Percentiles rank a stretch among this genome's conserved stretches.
These are phyloP conservation scores for Boleophthalmus pectinirostris DNA, from an alignment of 2,113 vertebrate species.

Conservation along the genomic window DNA sequence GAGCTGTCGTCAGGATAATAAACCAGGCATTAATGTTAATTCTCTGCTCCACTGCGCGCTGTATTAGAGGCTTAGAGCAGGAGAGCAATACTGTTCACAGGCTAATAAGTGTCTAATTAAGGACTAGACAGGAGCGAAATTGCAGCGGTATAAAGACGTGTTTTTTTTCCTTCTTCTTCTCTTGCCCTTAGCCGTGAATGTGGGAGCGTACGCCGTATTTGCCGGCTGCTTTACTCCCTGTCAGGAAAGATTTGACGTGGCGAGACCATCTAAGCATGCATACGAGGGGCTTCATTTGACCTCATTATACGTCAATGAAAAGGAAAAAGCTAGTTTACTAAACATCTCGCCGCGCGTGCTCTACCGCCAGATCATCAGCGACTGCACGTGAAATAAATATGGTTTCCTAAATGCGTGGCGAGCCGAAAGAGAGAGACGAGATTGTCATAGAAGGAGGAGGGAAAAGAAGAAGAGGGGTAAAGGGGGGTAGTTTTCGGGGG, in stretches of 20 bases:
- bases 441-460: background rate
- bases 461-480: background rate
- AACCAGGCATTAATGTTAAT: conserved; percentile 56
- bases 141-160: conserved; percentile 57
- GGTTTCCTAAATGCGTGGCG: conserved; percentile 88
- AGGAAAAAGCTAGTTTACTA: conserved; percentile 98
- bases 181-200: conserved; percentile 77
- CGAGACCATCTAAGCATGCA: conserved; percentile 93
- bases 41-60: conserved; percentile 52
- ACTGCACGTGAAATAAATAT: conserved; percentile 90
- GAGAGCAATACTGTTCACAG: conserved; percentile 53
- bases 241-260: conserved; percentile 95
- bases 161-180: conserved; percentile 1
- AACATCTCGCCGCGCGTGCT: conserved; percentile 87
- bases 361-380: conserved; percentile 92
- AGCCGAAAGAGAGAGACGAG: conserved; percentile 69
- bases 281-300: conserved; percentile 99
- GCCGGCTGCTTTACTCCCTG: conserved; percentile 95
- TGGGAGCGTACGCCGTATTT: conserved; percentile 90
- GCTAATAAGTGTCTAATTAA: conserved; percentile 75
- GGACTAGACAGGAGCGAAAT: conserved; percentile 65
- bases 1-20: conserved; percentile 58
- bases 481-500: conserved; percentile 12
- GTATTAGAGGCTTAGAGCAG: conserved; percentile 54
- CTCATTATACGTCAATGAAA: conserved; percentile 99